These are phyloP conservation scores for Gymnocephalus cernua DNA, from an alignment of 2,113 vertebrate genomes.

Conservation along the genomic window DNA sequence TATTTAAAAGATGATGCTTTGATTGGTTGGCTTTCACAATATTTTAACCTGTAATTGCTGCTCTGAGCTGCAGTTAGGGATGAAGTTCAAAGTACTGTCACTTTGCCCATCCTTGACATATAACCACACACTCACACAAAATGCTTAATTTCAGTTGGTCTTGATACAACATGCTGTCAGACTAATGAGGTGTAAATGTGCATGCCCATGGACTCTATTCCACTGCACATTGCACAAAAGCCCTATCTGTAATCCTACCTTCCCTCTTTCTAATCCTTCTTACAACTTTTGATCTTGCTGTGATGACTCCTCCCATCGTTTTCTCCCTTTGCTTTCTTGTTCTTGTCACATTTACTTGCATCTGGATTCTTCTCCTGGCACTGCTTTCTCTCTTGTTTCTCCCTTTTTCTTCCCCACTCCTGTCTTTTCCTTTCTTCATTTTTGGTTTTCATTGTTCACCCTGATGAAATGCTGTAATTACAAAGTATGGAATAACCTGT, in stretches of 20 bases:
- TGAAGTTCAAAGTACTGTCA: neutral
- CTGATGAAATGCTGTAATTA: slow-evolving; percentile 11
- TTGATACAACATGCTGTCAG: neutral
- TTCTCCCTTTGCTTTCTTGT: neutral
- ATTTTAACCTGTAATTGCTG: slow-evolving; percentile 12
- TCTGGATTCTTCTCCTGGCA: neutral
- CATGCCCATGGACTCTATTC: too few species aligned
- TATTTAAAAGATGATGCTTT: slow-evolving; percentile 1
- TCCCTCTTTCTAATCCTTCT: neutral
- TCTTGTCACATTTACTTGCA: neutral
- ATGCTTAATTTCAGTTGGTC: neutral
- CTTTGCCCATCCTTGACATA: neutral
- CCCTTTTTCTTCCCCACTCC: too few species aligned
- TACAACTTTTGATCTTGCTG: neutral
- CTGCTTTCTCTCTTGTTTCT: neutral
- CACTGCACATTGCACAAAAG: neutral
- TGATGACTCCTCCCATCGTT: neutral
- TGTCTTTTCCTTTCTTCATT: neutral
- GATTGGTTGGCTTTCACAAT: neutral
- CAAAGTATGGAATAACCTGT: neutral
- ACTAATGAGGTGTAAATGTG: neutral
- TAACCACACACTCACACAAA: neutral
- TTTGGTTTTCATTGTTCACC: neutral
- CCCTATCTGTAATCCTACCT: neutral
- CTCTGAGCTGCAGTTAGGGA: neutral